Evolutionary conservation across 2,113 vertebrate species (phyloP).

Genomic region (Gobiocypris rarus): DNA sequence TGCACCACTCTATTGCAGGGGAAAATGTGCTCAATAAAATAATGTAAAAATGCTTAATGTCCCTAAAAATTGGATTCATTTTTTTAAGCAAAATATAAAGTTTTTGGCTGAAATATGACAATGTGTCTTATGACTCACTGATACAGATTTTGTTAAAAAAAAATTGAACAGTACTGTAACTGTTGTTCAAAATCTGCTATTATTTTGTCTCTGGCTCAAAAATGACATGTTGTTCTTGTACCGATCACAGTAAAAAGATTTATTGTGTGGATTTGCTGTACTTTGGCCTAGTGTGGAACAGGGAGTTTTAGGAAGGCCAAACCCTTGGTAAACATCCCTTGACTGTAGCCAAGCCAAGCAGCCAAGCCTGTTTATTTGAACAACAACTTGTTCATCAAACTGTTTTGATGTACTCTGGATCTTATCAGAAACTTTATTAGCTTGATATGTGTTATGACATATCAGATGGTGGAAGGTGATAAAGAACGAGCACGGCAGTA

Average conservation of each 20-base stretch:
- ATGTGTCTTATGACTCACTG: too few relatives aligned
- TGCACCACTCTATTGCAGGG: neutral
- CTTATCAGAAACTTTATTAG: constrained; percentile 1
- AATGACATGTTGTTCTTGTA: neutral
- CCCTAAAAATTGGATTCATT: neutral
- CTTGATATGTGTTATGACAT: constrained; percentile 21
- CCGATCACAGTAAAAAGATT: neutral
- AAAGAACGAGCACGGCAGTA: too few relatives aligned
- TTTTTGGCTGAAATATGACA: neutral
- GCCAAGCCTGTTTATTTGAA: constrained; percentile 3
- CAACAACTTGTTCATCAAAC: constrained; percentile 11
- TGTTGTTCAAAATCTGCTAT: neutral
- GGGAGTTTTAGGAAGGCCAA: constrained; percentile 1
- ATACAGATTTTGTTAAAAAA: too few relatives aligned
- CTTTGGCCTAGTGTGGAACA: neutral
- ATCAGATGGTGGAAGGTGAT: neutral
- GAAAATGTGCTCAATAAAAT: neutral
- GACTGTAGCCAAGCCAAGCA: neutral
- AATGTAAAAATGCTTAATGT: neutral
- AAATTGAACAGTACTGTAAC: too few relatives aligned
- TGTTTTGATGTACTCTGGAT: constrained; percentile 10
- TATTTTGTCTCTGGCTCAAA: neutral
- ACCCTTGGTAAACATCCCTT: constrained; percentile 21
- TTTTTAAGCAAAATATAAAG: neutral
- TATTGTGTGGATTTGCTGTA: neutral